Evolutionary conservation across 2,888 invertebrate genomes (phyloP), one percentile per base, ranked within the genome.

Genomic region (Bhutanitis thaidina): DNA sequence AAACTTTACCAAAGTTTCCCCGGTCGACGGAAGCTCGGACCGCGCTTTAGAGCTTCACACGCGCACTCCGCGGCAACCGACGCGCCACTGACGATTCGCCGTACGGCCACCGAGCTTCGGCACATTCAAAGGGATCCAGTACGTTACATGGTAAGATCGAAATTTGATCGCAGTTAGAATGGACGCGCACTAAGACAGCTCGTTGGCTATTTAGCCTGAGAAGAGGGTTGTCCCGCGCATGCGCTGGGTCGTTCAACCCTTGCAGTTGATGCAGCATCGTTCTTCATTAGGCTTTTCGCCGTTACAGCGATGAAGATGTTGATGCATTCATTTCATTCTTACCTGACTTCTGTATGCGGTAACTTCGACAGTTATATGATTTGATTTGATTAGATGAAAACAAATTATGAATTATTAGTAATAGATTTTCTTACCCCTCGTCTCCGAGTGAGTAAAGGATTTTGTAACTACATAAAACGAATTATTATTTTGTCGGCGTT

Each of bases 141-240:
- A 69, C 62, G 79, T 77, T 81, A 85, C 82, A 80, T 77, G 68
- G 73, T 87, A 87, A 87, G 87, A 87, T 86, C 84, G 83, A 87
- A 86, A 80, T 87, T 88, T 84, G 85, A 83, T 83, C 82, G 87
- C 73, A 81, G 80, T 80, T 77, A 78, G 75, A 61, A 74, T 67
- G 70, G 75, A 74, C 70, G 77, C 75, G 76, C 74, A 73, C 76
- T 77, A 80, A 84, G 85, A 80, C 77, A 72, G 75, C 74, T 71
- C 76, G 75, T 72, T 73, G 77, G 80, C 74, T 77, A 75, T 76
- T 79, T 78, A 75, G 72, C 65, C 61, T 59, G 65, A 71, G 72
- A 72, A 72, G 71, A 65, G 61, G 65, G 60, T 16, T 48, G 59
- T 56, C 61, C 38, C 56, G 74, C 83, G 83, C 83, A 78, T 80